These are phyloP conservation scores for Lasius fuliginosus DNA, from an alignment of 2,888 invertebrate genomes.

Conservation along the genomic window DNA sequence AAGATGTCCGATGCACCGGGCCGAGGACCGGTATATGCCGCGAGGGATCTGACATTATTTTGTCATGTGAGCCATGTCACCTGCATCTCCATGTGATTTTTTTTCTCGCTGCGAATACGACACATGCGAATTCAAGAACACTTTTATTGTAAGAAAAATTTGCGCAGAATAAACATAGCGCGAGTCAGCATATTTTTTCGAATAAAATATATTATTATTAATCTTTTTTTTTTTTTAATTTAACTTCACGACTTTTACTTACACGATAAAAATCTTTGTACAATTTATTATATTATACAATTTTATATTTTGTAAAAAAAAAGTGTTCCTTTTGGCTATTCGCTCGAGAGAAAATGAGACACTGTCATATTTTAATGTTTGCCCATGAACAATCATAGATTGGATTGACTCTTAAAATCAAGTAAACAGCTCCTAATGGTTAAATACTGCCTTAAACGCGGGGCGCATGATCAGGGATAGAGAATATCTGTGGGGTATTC, in stretches of 20 bases:
- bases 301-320: slow-evolving; percentile 22
- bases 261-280: background rate
- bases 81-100: slow-evolving; percentile 77
- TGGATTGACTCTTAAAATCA: slow-evolving; percentile 79
- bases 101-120: slow-evolving; percentile 54
- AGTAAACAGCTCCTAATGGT: slow-evolving; percentile 82
- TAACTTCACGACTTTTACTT: slow-evolving; percentile 2
- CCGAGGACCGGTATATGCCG: slow-evolving; percentile 49
- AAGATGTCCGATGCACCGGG: slow-evolving; percentile 38
- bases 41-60: slow-evolving; percentile 77
- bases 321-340: background rate
- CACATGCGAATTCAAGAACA: slow-evolving; percentile 31
- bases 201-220: background rate
- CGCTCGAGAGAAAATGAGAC: slow-evolving; percentile 4
- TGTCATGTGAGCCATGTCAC: slow-evolving; percentile 82
- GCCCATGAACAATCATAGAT: slow-evolving; percentile 26
- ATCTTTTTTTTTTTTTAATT: background rate
- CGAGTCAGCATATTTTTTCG: background rate
- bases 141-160: background rate
- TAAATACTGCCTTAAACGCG: slow-evolving; percentile 74
- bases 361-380: slow-evolving; percentile 31
- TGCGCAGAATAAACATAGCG: background rate
- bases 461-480: slow-evolving; percentile 60
- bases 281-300: slow-evolving; percentile 4
- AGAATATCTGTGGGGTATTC: slow-evolving; percentile 71